Conservation (phyloP, 2,888 invertebrate species). For the Osmoderma eremita region DNA sequence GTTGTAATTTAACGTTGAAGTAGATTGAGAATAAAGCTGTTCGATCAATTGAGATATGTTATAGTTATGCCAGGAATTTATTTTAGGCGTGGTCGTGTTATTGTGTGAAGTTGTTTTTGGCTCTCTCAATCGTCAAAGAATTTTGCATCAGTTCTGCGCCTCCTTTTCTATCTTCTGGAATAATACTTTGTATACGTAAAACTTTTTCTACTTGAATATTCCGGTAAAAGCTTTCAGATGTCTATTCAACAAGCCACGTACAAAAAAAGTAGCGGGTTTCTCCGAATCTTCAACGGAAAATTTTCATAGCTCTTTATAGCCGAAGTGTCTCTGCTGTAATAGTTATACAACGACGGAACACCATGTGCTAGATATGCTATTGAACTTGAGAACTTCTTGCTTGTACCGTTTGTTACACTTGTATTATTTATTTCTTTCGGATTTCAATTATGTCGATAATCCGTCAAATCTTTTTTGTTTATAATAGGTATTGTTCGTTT, state of each 20-base stretch:
- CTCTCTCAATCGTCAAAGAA: too few relatives aligned
- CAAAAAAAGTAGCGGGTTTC: not conserved
- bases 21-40: too few relatives aligned
- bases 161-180: too few relatives aligned
- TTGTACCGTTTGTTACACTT: not conserved
- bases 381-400: constrained; percentile 2
- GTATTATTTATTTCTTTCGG: not conserved
- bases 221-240: not conserved
- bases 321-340: not conserved
- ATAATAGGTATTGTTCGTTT: not conserved
- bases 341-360: not conserved
- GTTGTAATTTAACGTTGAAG: too few relatives aligned
- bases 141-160: too few relatives aligned
- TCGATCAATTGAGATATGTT: too few relatives aligned
- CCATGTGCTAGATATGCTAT: not conserved
- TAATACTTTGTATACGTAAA: too few relatives aligned
- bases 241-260: not conserved
- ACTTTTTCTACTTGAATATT: too few relatives aligned
- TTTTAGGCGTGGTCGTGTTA: too few relatives aligned
- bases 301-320: not conserved
- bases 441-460: not conserved
- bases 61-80: too few relatives aligned
- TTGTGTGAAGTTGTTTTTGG: too few relatives aligned
- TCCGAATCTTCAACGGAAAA: not conserved
- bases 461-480: not conserved